A percentile compares a stretch with the other conserved stretches of the same genome.
Evolutionary conservation across 1,140 invertebrate genomes (phyloP).

Genomic region (Sminthurides bifidus): DNA sequence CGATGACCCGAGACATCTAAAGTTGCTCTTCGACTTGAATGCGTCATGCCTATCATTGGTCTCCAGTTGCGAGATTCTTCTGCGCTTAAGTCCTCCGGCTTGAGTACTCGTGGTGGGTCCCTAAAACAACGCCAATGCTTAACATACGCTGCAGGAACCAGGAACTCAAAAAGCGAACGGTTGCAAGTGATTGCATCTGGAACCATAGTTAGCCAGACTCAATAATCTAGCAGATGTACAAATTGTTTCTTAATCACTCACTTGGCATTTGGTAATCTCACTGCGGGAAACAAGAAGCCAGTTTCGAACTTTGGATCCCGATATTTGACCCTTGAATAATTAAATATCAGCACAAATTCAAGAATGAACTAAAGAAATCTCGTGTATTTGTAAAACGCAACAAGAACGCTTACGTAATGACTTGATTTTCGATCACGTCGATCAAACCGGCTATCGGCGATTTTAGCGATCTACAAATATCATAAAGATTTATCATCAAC

Average conservation of each 20-base stretch:
- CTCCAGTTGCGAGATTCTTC: slow-evolving; percentile 49
- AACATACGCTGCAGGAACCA: too few species aligned
- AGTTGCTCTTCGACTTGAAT: slow-evolving; percentile 46
- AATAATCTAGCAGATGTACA: too few species aligned
- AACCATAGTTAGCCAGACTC: too few species aligned
- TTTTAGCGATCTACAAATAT: slow-evolving; percentile 42
- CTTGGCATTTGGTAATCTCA: slow-evolving; percentile 50
- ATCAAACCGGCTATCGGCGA: slow-evolving; percentile 57
- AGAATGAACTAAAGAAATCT: background rate
- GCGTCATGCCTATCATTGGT: slow-evolving; percentile 60
- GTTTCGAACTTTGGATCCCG: slow-evolving; percentile 65
- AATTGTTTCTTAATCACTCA: too few species aligned
- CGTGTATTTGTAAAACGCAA: background rate
- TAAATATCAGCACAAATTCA: slow-evolving; percentile 27
- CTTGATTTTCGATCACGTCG: slow-evolving; percentile 43
- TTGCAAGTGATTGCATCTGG: too few species aligned
- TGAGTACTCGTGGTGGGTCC: slow-evolving; percentile 62
- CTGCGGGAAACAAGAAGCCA: slow-evolving; percentile 66
- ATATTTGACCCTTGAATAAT: slow-evolving; percentile 54
- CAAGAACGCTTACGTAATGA: slow-evolving; percentile 39
- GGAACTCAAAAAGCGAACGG: too few species aligned
- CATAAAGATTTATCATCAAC: slow-evolving; percentile 2
- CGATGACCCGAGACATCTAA: slow-evolving; percentile 55
- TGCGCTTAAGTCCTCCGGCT: slow-evolving; percentile 61
- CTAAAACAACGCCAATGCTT: too few species aligned